These are phyloP conservation scores for Aythya fuligula DNA, from an alignment of 2,797 vertebrate genomes.

Conservation along the genomic window DNA sequence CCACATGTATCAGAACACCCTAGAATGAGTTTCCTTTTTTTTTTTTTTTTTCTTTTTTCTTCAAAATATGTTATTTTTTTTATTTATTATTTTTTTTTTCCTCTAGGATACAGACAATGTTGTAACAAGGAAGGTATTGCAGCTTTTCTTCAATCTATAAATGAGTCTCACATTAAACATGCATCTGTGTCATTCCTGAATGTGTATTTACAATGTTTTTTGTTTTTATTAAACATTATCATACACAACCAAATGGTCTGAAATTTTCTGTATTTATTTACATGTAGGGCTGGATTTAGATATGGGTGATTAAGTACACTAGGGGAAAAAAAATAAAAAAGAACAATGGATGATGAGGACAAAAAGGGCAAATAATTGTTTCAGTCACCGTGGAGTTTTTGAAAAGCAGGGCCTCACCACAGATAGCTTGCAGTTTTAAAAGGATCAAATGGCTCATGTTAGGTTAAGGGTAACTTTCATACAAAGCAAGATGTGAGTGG, in stretches of 20 bases:
- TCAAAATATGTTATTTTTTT: fast-evolving
- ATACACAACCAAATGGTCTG: not conserved
- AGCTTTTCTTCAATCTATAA: not conserved
- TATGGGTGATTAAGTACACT: not conserved
- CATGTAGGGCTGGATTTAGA: slow-evolving; percentile 10
- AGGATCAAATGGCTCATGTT: slow-evolving; percentile 36
- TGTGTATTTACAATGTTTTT: not conserved
- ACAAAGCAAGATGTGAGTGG: slow-evolving; percentile 36
- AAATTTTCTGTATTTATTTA: not conserved
- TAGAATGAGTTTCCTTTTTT: not conserved
- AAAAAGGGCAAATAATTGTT: not conserved
- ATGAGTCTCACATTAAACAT: not conserved
- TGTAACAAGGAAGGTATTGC: not conserved
- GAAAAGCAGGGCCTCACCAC: slow-evolving; percentile 38
- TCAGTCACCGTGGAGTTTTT: not conserved
- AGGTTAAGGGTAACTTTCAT: slow-evolving; percentile 54
- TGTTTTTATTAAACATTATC: not conserved
- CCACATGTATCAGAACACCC: not conserved
- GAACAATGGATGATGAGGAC: not conserved
- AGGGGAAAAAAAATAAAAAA: not conserved
- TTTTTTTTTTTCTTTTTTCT: not conserved
- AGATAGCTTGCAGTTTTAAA: slow-evolving; percentile 22
- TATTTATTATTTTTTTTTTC: not conserved
- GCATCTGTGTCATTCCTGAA: not conserved
- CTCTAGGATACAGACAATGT: not conserved